Conservation (phyloP, 2,888 invertebrate species). For the Tubulanus polymorphus region DNA sequence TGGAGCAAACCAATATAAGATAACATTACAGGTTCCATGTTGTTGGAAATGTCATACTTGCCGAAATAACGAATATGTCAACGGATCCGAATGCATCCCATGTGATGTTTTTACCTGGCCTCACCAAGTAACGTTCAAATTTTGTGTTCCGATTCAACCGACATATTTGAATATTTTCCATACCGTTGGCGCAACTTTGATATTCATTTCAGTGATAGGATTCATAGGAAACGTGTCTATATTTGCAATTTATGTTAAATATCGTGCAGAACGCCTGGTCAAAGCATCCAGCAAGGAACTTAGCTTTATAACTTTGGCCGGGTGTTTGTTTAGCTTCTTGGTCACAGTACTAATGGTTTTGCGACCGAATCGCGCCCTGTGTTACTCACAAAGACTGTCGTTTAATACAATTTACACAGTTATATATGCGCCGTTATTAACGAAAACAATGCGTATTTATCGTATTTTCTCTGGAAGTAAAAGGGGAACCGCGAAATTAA, state of each 20-base stretch:
- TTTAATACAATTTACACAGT: conserved; percentile 43
- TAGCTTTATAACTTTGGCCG: conserved; percentile 35
- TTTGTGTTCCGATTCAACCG: too few species aligned
- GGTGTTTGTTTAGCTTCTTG: conserved; percentile 32
- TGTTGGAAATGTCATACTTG: too few species aligned
- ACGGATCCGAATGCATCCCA: too few species aligned
- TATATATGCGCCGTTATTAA: conserved; percentile 43
- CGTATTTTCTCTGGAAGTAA: conserved; percentile 36
- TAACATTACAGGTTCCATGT: too few species aligned
- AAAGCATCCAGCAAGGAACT: conserved; percentile 44
- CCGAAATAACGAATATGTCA: too few species aligned
- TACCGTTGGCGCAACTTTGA: too few species aligned
- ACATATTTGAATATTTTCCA: too few species aligned
- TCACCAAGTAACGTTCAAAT: too few species aligned
- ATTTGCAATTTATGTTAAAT: conserved; percentile 16
- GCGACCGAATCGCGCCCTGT: conserved; percentile 27
- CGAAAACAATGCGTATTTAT: conserved; percentile 44
- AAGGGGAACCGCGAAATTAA: too few species aligned
- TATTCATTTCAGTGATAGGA: too few species aligned
- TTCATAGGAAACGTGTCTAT: not conserved
- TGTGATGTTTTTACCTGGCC: too few species aligned
- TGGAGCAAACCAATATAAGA: too few species aligned
- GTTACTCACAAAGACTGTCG: conserved; percentile 36
- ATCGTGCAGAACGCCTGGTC: conserved; percentile 37
- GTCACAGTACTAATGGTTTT: conserved; percentile 33